Evolutionary conservation across 2,888 invertebrate species (phyloP).

Genomic region (Cephus sareptanus): DNA sequence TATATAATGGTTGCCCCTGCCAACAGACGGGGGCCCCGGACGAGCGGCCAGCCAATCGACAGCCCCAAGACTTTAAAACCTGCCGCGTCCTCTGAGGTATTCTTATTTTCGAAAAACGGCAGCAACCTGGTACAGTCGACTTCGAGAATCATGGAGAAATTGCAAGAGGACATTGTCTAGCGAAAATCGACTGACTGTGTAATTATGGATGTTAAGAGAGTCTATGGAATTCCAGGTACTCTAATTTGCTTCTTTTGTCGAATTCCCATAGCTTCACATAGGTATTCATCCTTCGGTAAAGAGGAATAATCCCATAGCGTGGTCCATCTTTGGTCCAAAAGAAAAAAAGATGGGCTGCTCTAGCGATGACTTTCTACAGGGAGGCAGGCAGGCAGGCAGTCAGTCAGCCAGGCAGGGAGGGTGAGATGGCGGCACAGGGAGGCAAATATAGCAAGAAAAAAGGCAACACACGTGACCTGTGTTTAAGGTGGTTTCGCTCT

Average conservation of each 20-base stretch:
- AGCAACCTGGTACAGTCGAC: neutral
- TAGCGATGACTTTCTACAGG: constrained; percentile 7
- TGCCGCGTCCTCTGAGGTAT: neutral
- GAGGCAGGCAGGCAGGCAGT: constrained; percentile 29
- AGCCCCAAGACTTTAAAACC: neutral
- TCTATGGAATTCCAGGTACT: neutral
- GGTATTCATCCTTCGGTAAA: neutral
- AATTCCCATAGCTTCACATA: neutral
- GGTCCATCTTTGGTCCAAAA: neutral
- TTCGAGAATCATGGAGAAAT: neutral
- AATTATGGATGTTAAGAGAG: neutral
- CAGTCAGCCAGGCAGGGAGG: constrained; percentile 44
- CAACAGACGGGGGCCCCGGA: constrained; percentile 40
- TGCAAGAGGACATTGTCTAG: neutral
- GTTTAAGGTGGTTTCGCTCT: constrained; percentile 55
- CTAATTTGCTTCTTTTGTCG: neutral
- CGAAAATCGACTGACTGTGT: neutral
- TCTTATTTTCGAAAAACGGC: neutral
- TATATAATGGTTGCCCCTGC: constrained; percentile 60
- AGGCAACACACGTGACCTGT: constrained; percentile 52
- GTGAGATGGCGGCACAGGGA: neutral
- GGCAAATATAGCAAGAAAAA: constrained; percentile 3
- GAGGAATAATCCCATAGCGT: neutral
- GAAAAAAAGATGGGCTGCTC: neutral
- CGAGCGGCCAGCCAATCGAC: constrained; percentile 5